Percentiles rank a stretch among this genome's conserved stretches.
These are phyloP conservation scores for Bicyclus anynana DNA, from an alignment of 1,140 invertebrate genomes.

Conservation along the genomic window DNA sequence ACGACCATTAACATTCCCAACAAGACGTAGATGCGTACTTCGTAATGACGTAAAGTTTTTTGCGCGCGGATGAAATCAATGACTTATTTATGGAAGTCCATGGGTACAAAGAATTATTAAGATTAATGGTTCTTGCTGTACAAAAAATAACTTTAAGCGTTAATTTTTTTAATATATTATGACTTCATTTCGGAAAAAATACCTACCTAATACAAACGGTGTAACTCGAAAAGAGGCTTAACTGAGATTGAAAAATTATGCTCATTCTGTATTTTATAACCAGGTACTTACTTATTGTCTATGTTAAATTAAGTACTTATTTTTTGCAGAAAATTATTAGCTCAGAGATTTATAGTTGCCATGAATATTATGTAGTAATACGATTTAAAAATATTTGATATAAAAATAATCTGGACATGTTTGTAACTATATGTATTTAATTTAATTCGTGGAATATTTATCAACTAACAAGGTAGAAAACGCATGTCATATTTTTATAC, in stretches of 20 bases:
- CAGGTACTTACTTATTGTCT: too few species aligned
- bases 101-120: background rate
- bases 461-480: too few species aligned
- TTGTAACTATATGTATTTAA: too few species aligned
- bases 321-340: too few species aligned
- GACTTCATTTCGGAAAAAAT: background rate
- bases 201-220: background rate
- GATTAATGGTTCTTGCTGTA: slow-evolving; percentile 4
- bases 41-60: slow-evolving; percentile 3
- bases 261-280: background rate
- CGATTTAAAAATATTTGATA: too few species aligned
- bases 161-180: background rate
- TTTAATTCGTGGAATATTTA: too few species aligned
- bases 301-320: too few species aligned
- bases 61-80: background rate
- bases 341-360: too few species aligned
- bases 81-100: background rate
- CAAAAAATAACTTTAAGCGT: background rate
- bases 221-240: background rate
- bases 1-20: slow-evolving; percentile 60
- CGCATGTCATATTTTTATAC: too few species aligned
- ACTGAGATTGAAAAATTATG: slow-evolving; percentile 2
- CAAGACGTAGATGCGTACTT: slow-evolving; percentile 40
- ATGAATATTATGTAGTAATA: too few species aligned
- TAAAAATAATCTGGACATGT: too few species aligned